Evolutionary conservation across 2,888 invertebrate species (phyloP), one percentile per base, ranked within the genome.

Genomic region (Cantharis lateralis): DNA sequence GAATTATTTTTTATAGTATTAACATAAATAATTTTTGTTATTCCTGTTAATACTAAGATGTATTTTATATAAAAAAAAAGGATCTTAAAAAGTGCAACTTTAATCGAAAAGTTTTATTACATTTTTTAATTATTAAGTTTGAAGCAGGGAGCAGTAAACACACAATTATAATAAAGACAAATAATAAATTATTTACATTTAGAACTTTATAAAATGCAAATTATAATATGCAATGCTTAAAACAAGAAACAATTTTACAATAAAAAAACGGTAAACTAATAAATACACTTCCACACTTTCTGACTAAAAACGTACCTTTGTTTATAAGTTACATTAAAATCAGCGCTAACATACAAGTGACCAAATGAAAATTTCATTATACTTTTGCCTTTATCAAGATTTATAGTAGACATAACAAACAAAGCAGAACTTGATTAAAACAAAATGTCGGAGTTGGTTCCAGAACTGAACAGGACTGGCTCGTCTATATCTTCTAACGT

Each of bases 391-490:
- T 48, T 48, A 48, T 48, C 48, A 48, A 48, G n/a, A 48, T 48
- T 48, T n/a, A n/a, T 48, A 48, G n/a, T 48, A 48, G 48, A 48
- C n/a, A 66, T 68, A 48, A 16, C 62, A 69, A 70, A 63, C 63
- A 18, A 73, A 75, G 26, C 13, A 48, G 9, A 68, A 71, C 71
- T 70, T 85, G 9, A 24, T 24, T 85, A 88, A 83, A 88, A 88
- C 72, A 88, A 84, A 80, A 88, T 88, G 81, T 88, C 88, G n/a
- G 87, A 83, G 79, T 86, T 88, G 74, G 85, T 84, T 62, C 87
- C 87, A 62, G 87, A 84, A 81, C 88, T 88, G 80, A 88, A 88
- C 66, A 84, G 70, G 11, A 87, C 82, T 13, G 87, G 88, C 74
- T 85, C 81, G 28, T 86, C 86, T 18, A 81, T 73, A 79, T 86